Conservation (phyloP, 2,888 invertebrate species). For the Aleiodes alternator region DNA sequence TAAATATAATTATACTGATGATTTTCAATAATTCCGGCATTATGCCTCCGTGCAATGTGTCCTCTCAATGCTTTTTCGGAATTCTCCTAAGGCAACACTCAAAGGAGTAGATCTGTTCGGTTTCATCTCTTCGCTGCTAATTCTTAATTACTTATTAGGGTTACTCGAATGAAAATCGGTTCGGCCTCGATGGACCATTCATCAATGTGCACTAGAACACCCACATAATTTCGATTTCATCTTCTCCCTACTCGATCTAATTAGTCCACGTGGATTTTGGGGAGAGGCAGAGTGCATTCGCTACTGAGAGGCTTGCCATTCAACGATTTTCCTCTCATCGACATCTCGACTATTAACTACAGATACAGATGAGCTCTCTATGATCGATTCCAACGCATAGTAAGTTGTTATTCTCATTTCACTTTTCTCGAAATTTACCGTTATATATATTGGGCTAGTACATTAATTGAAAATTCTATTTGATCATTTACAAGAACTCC, state of each 20-base stretch:
- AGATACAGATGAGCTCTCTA: slow-evolving; percentile 13
- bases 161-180: slow-evolving; percentile 16
- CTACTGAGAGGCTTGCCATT: slow-evolving; percentile 24
- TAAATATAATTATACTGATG: too few species aligned
- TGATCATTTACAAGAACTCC: too few species aligned
- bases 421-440: too few species aligned
- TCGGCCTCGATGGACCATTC: slow-evolving; percentile 12
- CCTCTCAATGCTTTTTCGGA: too few species aligned
- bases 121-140: not conserved
- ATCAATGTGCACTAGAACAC: slow-evolving; percentile 9
- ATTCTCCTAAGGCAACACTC: too few species aligned
- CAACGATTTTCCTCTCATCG: slow-evolving; percentile 8
- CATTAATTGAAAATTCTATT: too few species aligned
- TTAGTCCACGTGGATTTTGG: slow-evolving; percentile 23
- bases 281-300: not conserved
- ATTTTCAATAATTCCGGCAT: too few species aligned
- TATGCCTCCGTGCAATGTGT: too few species aligned
- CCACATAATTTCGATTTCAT: slow-evolving; percentile 26
- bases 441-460: too few species aligned
- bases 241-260: slow-evolving; percentile 6
- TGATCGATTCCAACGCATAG: not conserved
- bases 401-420: too few species aligned
- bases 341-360: not conserved
- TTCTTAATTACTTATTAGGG: not conserved
- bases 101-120: too few species aligned